Base-by-base conservation (phyloP, 2,797 vertebrate genomes). In the Momotus momota region DNA sequence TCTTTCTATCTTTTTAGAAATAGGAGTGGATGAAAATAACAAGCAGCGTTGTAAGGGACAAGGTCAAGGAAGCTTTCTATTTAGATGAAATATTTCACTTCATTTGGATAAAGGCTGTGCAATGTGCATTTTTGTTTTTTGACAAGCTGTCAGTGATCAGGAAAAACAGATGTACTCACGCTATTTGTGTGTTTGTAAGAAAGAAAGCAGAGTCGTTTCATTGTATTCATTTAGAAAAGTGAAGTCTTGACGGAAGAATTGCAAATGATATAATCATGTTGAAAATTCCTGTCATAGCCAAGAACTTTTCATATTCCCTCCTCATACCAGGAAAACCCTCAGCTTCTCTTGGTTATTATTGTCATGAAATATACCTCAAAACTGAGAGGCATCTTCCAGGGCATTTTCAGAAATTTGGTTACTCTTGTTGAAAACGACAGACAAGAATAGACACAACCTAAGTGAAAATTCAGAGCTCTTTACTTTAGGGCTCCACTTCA, bases 91-190 rank as follows among this genome's bases (percentile, higher is more conserved):
- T 38, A 31, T 91, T 84, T 84, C 19, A 67, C 64, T 95, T 91
- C 69, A 48, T 87, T 95, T 90, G 82, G 48, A 88, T 86, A 89
- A 94, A 96, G 74, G 29, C 61, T 88, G 43, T 85, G 46, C 66
- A 91, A 69, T 27, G 66, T 79, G 58, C 23, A 55, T 69, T 94
- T 88, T 94, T 62, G 8, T 46, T 92, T 95, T 45, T 43, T 73
- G 27, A 81, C 78, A 33, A 93, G n/a, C 41, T 97, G 66, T 89
- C 89, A 93, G 49, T 88, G 67, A 88, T 15, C 16, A 93, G 86
- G 45, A 35, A 78, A 97, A 97, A 95, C 90, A 97, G 94, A 97
- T 94, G 85, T 88, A 70, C 19, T 93, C 38, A 35, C 86, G 78
- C 33, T 95, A 27, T 93, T 96, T 92, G 49, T 66, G 60, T 81